Conservation (phyloP, 53 echinoderm and acorn worm species). For the Antedon mediterranea region DNA sequence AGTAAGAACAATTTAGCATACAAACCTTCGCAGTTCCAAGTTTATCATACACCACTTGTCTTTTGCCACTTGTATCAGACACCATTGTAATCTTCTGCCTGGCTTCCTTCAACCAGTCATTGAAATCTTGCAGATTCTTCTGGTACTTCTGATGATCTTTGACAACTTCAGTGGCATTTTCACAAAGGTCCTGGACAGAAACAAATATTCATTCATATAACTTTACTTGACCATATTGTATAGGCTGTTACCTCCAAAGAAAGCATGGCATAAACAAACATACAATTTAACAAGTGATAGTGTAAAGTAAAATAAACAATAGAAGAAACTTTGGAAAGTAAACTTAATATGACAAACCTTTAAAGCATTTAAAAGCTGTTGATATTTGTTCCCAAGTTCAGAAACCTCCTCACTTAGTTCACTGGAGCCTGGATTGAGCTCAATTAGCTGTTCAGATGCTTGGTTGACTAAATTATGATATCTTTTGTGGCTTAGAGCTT, state of each 20-base stretch:
- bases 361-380: constrained; percentile 17
- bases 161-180: constrained; percentile 28
- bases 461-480: constrained; percentile 37
- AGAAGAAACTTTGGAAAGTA: no score
- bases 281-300: no score
- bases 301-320: no score
- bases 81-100: constrained; percentile 31
- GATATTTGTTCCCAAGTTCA: constrained; percentile 38
- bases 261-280: no score
- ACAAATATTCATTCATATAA: no score
- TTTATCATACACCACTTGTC: constrained; percentile 29
- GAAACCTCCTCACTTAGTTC: constrained; percentile 33
- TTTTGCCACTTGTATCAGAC: constrained; percentile 42
- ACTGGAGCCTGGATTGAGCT: constrained; percentile 34
- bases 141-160: constrained; percentile 43
- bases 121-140: constrained; percentile 39
- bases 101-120: constrained; percentile 36
- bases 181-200: constrained; percentile 23
- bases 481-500: constrained; percentile 23
- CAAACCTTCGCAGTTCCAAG: constrained; percentile 30
- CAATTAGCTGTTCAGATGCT: constrained; percentile 48
- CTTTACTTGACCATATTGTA: no score
- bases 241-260: no score
- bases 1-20: no score
- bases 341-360: constrained; percentile 12